Percentiles rank a stretch among this genome's conserved stretches.
phyloP scores from a whole-genome alignment of 1,140 invertebrate genomes.

The Battus philenor region DNA sequence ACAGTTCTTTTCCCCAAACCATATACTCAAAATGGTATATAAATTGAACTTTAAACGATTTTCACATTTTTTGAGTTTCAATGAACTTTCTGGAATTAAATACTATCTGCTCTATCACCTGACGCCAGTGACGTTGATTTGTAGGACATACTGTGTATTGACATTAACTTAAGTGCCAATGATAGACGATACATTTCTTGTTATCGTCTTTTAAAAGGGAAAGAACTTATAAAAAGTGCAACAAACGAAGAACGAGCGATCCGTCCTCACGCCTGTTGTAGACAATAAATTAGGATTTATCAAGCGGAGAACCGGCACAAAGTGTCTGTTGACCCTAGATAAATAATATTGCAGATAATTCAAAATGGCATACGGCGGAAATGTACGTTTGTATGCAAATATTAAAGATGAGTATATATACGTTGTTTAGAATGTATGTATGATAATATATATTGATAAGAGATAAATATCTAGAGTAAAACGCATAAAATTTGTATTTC shows the following conservation, averaged over 20 bases:
- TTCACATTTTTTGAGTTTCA: too few species aligned
- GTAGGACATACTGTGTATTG: background rate
- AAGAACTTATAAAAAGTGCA: background rate
- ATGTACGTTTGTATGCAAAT: constrained; percentile 9
- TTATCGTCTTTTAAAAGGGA: background rate
- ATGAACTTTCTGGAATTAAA: too few species aligned
- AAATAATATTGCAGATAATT: constrained; percentile 46
- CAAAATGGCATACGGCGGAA: constrained; percentile 26
- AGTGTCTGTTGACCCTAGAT: constrained; percentile 62
- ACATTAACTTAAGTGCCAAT: background rate
- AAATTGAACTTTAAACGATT: too few species aligned
- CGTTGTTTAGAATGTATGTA: too few species aligned
- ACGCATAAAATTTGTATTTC: too few species aligned
- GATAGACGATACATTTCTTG: background rate
- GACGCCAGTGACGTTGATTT: too few species aligned
- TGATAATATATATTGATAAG: too few species aligned
- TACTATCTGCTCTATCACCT: too few species aligned
- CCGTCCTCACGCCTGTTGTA: constrained; percentile 23
- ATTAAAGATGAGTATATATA: background rate
- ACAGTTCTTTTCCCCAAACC: too few species aligned
- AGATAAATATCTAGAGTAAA: too few species aligned
- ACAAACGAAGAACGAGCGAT: background rate
- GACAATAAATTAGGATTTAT: constrained; percentile 54
- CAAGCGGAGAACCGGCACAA: constrained; percentile 34
- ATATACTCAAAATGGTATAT: too few species aligned